Evolutionary conservation across 1,140 invertebrate species (phyloP).

Genomic region (Eupeodes corollae): DNA sequence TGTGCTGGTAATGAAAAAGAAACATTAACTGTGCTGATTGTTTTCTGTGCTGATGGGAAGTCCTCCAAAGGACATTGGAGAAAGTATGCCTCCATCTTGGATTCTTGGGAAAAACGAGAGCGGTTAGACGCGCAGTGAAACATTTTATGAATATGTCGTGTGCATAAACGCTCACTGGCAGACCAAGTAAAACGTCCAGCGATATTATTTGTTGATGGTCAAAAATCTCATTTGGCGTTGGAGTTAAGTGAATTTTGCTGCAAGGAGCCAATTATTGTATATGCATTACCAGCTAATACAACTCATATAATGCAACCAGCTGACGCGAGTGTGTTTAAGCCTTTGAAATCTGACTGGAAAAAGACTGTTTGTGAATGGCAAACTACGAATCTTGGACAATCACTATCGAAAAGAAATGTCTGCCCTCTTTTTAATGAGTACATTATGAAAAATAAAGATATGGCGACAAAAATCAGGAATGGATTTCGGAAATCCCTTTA

Average conservation of each 20-base stretch:
- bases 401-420: background rate
- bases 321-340: too few species aligned
- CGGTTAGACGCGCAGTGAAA: background rate
- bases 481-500: constrained; percentile 27
- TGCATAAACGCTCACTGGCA: background rate
- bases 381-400: background rate
- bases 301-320: too few species aligned
- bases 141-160: constrained; percentile 4
- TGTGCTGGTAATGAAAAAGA: constrained; percentile 26
- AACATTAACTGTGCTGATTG: constrained; percentile 25
- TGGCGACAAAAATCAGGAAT: constrained; percentile 18
- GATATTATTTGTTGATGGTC: too few species aligned
- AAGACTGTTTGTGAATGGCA: background rate
- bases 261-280: constrained; percentile 1
- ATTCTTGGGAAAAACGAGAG: background rate
- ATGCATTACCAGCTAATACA: too few species aligned
- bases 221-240: constrained; percentile 2
- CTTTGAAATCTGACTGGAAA: constrained; percentile 6
- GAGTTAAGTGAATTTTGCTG: constrained; percentile 2
- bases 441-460: constrained; percentile 1
- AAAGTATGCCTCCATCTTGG: too few species aligned
- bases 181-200: background rate
- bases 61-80: constrained; percentile 13
- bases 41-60: constrained; percentile 17
- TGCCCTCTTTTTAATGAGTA: too few species aligned